phyloP scores from a whole-genome alignment of 2,888 invertebrate species.

The Neelides folsomi region DNA sequence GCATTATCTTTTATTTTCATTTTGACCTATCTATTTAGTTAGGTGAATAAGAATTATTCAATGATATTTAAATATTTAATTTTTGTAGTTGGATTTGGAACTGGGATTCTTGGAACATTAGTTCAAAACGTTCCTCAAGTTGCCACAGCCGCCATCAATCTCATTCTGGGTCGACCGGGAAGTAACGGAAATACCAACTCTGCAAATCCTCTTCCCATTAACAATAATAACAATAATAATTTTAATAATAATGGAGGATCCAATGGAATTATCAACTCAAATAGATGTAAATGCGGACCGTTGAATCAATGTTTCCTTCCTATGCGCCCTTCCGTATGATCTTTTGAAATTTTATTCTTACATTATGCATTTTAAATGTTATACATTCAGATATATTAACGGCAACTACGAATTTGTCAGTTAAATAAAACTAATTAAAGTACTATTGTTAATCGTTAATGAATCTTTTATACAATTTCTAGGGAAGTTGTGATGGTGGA shows the following conservation, averaged over 20 bases:
- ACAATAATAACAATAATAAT: not conserved
- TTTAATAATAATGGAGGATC: not conserved
- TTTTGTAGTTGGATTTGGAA: constrained; percentile 4
- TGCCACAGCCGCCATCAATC: constrained; percentile 7
- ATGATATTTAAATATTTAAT: not conserved
- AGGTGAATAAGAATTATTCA: no score
- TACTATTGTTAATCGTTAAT: no score
- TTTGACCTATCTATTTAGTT: no score
- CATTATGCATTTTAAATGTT: no score
- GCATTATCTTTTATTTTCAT: no score
- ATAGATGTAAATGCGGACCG: constrained; percentile 11
- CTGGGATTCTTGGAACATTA: constrained; percentile 9
- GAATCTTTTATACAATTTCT: not conserved
- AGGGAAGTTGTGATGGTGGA: constrained; percentile 27
- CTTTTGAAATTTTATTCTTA: no score
- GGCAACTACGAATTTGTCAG: no score
- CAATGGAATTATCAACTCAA: not conserved
- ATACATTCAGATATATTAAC: no score
- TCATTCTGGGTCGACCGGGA: constrained; percentile 1
- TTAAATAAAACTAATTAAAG: no score
- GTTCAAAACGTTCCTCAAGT: constrained; percentile 10
- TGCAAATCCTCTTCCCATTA: not conserved
- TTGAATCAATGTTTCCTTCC: constrained; percentile 13
- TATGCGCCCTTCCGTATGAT: not conserved
- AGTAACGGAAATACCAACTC: not conserved